These are phyloP conservation scores for Ephialtes manifestator DNA, from an alignment of 2,888 invertebrate species.

Conservation along the genomic window DNA sequence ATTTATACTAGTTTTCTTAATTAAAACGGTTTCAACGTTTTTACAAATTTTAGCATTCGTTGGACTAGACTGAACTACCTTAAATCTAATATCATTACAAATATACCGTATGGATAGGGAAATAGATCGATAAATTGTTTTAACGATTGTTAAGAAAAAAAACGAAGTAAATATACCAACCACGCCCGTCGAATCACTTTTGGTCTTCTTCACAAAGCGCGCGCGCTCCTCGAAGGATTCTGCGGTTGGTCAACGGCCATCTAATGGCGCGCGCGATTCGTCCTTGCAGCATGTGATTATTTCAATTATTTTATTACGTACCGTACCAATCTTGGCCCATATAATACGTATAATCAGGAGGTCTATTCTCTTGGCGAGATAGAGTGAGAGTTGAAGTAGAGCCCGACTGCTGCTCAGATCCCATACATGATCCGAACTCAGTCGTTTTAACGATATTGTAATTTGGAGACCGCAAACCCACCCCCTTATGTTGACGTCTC, in stretches of 20 bases:
- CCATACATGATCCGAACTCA: slow-evolving; percentile 72
- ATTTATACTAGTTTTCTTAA: too few species aligned
- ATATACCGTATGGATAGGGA: not conserved
- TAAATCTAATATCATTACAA: not conserved
- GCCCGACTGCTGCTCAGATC: slow-evolving; percentile 62
- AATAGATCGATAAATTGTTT: slow-evolving; percentile 45
- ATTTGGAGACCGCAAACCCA: slow-evolving; percentile 80
- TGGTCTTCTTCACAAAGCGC: slow-evolving; percentile 30
- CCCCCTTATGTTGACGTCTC: slow-evolving; percentile 73
- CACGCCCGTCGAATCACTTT: slow-evolving; percentile 57
- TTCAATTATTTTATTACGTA: slow-evolving; percentile 84
- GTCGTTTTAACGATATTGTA: slow-evolving; percentile 82
- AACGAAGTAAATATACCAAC: slow-evolving; percentile 34
- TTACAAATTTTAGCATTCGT: too few species aligned
- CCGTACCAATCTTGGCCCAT: slow-evolving; percentile 80
- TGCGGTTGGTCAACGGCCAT: slow-evolving; percentile 73
- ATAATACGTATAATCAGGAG: slow-evolving; percentile 82
- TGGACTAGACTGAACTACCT: too few species aligned
- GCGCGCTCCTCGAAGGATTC: slow-evolving; percentile 62
- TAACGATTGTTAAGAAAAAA: slow-evolving; percentile 6
- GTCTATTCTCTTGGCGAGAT: slow-evolving; percentile 75
- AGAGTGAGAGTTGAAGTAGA: slow-evolving; percentile 40
- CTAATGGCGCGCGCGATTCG: slow-evolving; percentile 75
- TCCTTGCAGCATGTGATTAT: slow-evolving; percentile 81
- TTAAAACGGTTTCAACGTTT: too few species aligned